Evolutionary conservation across 2,113 vertebrate genomes (phyloP).

Genomic region (Engraulis encrasicolus): DNA sequence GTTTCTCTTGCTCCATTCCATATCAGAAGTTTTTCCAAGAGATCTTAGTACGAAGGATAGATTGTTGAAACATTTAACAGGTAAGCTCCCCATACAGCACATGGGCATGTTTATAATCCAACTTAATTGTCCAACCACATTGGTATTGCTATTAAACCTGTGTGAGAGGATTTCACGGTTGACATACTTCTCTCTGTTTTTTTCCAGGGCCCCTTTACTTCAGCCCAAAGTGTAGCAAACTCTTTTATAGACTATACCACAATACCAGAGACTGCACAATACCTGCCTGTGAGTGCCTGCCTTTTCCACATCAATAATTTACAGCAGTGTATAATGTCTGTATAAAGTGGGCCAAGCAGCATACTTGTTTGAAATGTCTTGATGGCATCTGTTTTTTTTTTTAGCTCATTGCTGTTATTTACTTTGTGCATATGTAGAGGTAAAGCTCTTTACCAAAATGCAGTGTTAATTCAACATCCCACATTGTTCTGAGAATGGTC

Average conservation of each 20-base stretch:
- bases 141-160: not conserved
- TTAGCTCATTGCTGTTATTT: not conserved
- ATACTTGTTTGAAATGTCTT: not conserved
- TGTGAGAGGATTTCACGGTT: too few relatives aligned
- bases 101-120: not conserved
- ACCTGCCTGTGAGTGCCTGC: slow-evolving; percentile 86
- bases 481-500: too few relatives aligned
- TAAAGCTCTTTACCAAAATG: not conserved
- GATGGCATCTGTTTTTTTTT: not conserved
- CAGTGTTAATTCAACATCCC: not conserved
- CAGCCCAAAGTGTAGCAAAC: slow-evolving; percentile 90
- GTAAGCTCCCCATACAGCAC: slow-evolving; percentile 62
- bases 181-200: slow-evolving; percentile 42
- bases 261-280: slow-evolving; percentile 91
- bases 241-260: slow-evolving; percentile 90
- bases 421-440: not conserved
- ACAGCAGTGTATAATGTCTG: not conserved
- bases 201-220: slow-evolving; percentile 89
- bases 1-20: not conserved
- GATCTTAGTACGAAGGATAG: slow-evolving; percentile 90
- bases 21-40: slow-evolving; percentile 83
- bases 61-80: slow-evolving; percentile 91
- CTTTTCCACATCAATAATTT: not conserved
- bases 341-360: not conserved
- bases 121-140: not conserved